Conservation (phyloP, 2,797 vertebrate genomes). For the Anabas testudineus region DNA sequence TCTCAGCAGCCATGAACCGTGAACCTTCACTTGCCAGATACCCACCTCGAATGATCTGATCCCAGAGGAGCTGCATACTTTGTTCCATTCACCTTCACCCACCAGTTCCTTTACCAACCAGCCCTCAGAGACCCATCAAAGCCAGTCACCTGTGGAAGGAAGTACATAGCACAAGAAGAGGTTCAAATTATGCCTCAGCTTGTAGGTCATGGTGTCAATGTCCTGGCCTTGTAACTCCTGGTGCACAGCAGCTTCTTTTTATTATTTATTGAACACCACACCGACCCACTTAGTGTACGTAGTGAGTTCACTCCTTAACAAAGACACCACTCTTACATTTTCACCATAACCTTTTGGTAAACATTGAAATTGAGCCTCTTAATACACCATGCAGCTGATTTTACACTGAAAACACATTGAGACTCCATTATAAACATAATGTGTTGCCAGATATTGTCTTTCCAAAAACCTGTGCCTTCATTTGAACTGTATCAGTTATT, state of each 20-base stretch:
- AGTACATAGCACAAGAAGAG: slow-evolving; percentile 18
- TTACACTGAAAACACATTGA: slow-evolving; percentile 29
- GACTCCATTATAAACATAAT: slow-evolving; percentile 16
- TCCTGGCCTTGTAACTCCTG: slow-evolving; percentile 43
- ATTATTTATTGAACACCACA: slow-evolving; percentile 44
- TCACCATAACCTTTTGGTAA: slow-evolving; percentile 5
- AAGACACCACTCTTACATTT: not conserved
- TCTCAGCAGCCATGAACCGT: slow-evolving; percentile 55
- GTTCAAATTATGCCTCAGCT: slow-evolving; percentile 31
- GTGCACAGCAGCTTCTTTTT: not conserved
- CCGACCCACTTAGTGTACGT: slow-evolving; percentile 13
- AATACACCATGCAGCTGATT: slow-evolving; percentile 40
- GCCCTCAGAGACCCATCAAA: slow-evolving; percentile 58
- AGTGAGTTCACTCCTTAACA: not conserved
- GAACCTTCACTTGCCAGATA: slow-evolving; percentile 67
- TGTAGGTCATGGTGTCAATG: slow-evolving; percentile 52
- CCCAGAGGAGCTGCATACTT: slow-evolving; percentile 51
- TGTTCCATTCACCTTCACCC: slow-evolving; percentile 63
- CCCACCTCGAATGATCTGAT: slow-evolving; percentile 58
- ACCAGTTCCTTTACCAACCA: not conserved
- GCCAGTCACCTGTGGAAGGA: slow-evolving; percentile 67
- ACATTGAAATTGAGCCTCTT: not conserved
- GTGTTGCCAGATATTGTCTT: slow-evolving; percentile 29
- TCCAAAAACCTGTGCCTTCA: slow-evolving; percentile 24
- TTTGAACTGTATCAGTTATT: no score